Evolutionary conservation across 2,113 vertebrate species (phyloP).

Genomic region (Eurypyga helias): DNA sequence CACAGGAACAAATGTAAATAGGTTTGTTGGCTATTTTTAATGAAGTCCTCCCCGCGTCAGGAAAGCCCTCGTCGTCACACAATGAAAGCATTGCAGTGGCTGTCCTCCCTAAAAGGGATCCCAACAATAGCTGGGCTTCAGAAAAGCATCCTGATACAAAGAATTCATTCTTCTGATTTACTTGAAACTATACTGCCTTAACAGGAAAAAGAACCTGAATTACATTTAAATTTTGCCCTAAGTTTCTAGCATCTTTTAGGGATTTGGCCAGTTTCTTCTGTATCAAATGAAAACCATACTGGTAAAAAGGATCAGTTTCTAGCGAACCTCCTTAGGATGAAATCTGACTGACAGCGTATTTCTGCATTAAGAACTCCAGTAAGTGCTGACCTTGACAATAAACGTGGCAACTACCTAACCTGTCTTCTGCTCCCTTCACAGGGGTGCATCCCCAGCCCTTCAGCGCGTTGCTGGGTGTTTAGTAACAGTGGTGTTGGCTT

Average conservation of each 20-base stretch:
- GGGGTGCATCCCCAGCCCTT: background rate
- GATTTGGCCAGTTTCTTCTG: background rate
- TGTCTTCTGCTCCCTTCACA: background rate
- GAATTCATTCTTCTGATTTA: slow-evolving; percentile 84
- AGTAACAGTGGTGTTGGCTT: background rate
- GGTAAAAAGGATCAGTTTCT: background rate
- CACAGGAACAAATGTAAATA: slow-evolving; percentile 15
- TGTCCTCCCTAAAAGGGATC: slow-evolving; percentile 70
- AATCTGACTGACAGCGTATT: background rate
- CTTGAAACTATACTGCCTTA: slow-evolving; percentile 77
- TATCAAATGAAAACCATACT: background rate
- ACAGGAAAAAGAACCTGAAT: slow-evolving; percentile 54
- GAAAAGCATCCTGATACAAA: slow-evolving; percentile 81
- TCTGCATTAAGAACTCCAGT: background rate
- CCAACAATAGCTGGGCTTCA: slow-evolving; percentile 82
- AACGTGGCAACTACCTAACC: background rate
- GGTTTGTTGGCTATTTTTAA: slow-evolving; percentile 71
- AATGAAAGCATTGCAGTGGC: slow-evolving; percentile 74
- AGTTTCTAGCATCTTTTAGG: background rate
- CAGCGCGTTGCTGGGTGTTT: background rate
- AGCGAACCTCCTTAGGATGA: background rate
- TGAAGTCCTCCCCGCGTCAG: slow-evolving; percentile 74
- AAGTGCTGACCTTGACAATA: background rate
- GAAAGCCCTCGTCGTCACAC: slow-evolving; percentile 64
- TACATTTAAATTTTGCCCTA: slow-evolving; percentile 39